phyloP scores from a whole-genome alignment of 1,140 invertebrate genomes.

The Sitobion miscanthi region DNA sequence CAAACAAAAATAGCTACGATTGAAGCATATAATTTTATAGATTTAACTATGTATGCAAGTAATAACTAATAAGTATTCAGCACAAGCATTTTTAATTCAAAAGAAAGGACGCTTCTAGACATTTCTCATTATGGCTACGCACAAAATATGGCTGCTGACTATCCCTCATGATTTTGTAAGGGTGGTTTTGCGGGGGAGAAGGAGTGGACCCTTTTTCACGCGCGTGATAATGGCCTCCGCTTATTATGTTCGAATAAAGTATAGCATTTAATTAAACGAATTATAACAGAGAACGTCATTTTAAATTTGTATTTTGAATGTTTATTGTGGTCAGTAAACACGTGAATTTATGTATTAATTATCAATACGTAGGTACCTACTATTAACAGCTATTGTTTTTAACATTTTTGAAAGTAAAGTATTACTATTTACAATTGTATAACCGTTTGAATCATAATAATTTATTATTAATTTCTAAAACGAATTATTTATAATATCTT shows the following conservation, averaged over 20 bases:
- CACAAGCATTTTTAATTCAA: background rate
- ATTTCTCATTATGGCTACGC: slow-evolving; percentile 26
- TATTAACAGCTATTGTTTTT: background rate
- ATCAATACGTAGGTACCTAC: background rate
- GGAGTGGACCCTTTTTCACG: slow-evolving; percentile 42
- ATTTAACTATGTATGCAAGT: background rate
- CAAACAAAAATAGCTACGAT: background rate
- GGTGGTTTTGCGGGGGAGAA: slow-evolving; percentile 52
- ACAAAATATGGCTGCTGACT: slow-evolving; percentile 39
- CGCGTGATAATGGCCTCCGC: slow-evolving; percentile 51
- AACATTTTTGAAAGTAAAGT: background rate
- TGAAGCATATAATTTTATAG: background rate
- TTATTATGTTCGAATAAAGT: slow-evolving; percentile 50
- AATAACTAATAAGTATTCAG: background rate
- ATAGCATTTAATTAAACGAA: slow-evolving; percentile 12
- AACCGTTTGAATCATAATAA: background rate
- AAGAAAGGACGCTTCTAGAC: background rate
- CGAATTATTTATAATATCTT: background rate
- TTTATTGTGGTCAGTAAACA: background rate
- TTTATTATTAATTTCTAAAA: background rate
- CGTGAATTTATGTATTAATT: background rate
- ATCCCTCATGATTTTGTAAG: slow-evolving; percentile 11
- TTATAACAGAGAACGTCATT: background rate
- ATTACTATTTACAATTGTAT: background rate
- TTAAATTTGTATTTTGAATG: background rate